Percentiles rank a stretch among this genome's conserved stretches.
phyloP scores from a whole-genome alignment of 1,140 invertebrate genomes.

The Leptinotarsa texana region DNA sequence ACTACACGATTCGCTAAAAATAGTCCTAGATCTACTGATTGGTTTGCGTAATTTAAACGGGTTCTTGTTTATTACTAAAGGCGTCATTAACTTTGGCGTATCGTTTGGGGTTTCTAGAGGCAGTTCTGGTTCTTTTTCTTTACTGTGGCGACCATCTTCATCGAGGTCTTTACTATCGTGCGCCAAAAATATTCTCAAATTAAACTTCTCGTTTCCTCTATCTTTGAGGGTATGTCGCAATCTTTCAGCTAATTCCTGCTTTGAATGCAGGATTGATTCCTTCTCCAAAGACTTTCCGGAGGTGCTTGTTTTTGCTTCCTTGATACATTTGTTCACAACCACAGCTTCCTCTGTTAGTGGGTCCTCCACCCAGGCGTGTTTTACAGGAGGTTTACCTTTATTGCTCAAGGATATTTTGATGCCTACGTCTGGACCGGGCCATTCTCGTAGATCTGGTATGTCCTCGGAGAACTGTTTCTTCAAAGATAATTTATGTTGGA shows the following conservation, averaged over 20 bases:
- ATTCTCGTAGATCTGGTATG: constrained; percentile 37
- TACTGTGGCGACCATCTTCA: constrained; percentile 23
- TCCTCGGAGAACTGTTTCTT: constrained; percentile 52
- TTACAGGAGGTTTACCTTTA: constrained; percentile 38
- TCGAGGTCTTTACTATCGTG: constrained; percentile 52
- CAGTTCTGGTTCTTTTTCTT: neutral
- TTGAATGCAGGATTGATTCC: constrained; percentile 59
- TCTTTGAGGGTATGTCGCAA: constrained; percentile 60
- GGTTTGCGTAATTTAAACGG: constrained; percentile 48
- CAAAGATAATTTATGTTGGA: constrained; percentile 34
- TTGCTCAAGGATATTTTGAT: constrained; percentile 39
- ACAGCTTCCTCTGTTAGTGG: constrained; percentile 39
- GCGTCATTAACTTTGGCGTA: constrained; percentile 43
- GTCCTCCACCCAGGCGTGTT: constrained; percentile 48
- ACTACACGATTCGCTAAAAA: constrained; percentile 27
- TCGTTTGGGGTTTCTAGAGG: constrained; percentile 13
- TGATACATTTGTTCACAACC: constrained; percentile 47
- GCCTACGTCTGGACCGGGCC: constrained; percentile 26
- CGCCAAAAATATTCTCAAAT: constrained; percentile 62
- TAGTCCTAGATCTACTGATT: constrained; percentile 20
- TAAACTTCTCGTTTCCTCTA: constrained; percentile 56
- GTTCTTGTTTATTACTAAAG: constrained; percentile 37
- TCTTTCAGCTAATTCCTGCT: constrained; percentile 60
- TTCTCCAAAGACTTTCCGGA: constrained; percentile 50
- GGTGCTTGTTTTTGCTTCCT: constrained; percentile 41